Conservation (phyloP, 2,888 invertebrate species). For the Calephelis perditalis region DNA sequence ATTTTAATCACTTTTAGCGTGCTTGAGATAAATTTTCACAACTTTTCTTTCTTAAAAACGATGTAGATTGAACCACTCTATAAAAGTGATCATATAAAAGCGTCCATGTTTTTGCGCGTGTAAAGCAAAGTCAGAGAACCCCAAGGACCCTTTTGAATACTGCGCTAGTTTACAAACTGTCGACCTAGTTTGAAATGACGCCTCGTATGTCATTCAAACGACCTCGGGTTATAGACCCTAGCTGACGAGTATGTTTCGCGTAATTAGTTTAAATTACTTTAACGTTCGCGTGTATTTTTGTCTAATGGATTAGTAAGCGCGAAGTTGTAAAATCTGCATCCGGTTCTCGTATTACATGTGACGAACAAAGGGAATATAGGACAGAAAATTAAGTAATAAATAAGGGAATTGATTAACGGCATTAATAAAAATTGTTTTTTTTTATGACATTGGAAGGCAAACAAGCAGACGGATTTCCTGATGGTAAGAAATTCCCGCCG, state of each 20-base stretch:
- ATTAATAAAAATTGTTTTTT: too few relatives aligned
- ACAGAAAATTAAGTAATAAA: too few relatives aligned
- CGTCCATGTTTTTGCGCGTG: conserved; percentile 3
- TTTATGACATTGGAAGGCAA: too few relatives aligned
- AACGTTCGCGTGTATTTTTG: conserved; percentile 13
- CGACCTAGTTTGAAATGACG: conserved; percentile 53
- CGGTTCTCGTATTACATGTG: neutral
- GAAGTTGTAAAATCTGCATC: conserved; percentile 12
- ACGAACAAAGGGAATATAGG: too few relatives aligned
- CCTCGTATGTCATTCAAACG: conserved; percentile 35
- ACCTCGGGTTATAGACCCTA: conserved; percentile 28
- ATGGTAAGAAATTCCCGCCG: too few relatives aligned
- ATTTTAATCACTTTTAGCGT: too few relatives aligned
- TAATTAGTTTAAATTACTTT: conserved; percentile 17
- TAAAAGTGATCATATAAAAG: neutral
- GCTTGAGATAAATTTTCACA: too few relatives aligned
- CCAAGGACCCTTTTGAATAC: conserved; percentile 10
- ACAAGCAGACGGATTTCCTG: too few relatives aligned
- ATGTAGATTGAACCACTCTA: neutral
- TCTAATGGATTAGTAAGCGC: conserved; percentile 3
- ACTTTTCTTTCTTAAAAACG: too few relatives aligned
- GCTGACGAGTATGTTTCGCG: conserved; percentile 16
- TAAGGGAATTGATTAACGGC: too few relatives aligned
- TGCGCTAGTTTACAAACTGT: conserved; percentile 42
- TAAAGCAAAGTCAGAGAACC: conserved; percentile 1